phyloP scores from a whole-genome alignment of 2,113 vertebrate genomes.

The Lasiurus borealis region DNA sequence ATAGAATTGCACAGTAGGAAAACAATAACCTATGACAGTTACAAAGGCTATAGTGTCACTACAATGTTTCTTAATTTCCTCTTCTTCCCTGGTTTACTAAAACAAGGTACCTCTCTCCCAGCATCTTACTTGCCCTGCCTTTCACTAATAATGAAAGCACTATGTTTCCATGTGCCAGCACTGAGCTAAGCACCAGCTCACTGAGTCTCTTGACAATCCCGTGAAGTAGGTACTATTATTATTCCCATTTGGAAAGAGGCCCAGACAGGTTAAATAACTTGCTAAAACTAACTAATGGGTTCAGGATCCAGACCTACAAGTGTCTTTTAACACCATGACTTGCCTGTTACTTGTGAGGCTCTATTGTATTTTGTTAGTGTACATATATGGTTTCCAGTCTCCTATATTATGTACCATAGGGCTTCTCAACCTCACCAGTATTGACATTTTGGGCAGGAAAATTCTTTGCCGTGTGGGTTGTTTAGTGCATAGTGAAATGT shows the following conservation, averaged over 20 bases:
- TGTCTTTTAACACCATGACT: background rate
- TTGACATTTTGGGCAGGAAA: background rate
- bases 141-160: background rate
- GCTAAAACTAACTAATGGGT: background rate
- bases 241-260: background rate
- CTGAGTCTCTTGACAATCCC: background rate
- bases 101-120: background rate
- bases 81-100: slow-evolving; percentile 2
- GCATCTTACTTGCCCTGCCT: background rate
- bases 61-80: slow-evolving; percentile 24
- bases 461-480: background rate
- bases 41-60: background rate
- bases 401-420: background rate
- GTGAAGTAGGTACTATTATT: background rate
- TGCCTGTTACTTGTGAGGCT: background rate
- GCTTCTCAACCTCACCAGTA: background rate
- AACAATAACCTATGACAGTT: slow-evolving; percentile 56
- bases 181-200: background rate
- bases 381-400: background rate
- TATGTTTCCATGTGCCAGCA: background rate
- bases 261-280: background rate
- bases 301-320: background rate
- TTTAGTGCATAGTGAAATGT: background rate
- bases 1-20: slow-evolving; percentile 74
- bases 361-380: background rate